Evolutionary conservation across 2,888 invertebrate genomes (phyloP).

Genomic region (Sipunculus nudus): DNA sequence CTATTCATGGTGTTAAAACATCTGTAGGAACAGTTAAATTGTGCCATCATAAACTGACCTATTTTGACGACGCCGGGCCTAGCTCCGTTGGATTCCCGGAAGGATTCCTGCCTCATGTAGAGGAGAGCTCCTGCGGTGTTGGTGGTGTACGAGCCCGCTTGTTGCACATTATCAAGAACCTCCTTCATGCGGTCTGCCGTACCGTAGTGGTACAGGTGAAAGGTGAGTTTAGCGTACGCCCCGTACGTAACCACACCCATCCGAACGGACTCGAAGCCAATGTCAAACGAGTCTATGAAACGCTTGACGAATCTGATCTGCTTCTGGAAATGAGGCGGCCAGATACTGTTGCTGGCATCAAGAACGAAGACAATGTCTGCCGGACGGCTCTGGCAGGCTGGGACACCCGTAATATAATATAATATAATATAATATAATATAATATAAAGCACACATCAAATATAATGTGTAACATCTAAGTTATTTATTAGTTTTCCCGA

Average conservation of each 20-base stretch:
- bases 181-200: conserved; percentile 25
- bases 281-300: conserved; percentile 40
- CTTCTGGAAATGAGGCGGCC: conserved; percentile 50
- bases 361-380: conserved; percentile 6
- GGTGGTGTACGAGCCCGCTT: conserved; percentile 16
- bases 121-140: conserved; percentile 38
- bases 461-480: too few relatives aligned
- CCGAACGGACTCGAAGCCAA: conserved; percentile 12
- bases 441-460: too few relatives aligned
- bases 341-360: conserved; percentile 50
- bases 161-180: conserved; percentile 36
- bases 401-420: too few relatives aligned
- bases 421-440: too few relatives aligned
- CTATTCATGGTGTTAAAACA: too few relatives aligned
- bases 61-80: conserved; percentile 31
- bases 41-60: too few relatives aligned
- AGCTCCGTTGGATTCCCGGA: conserved; percentile 19
- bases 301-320: conserved; percentile 49
- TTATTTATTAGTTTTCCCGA: too few relatives aligned
- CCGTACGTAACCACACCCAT: conserved; percentile 33
- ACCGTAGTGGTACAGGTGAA: conserved; percentile 20
- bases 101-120: conserved; percentile 30
- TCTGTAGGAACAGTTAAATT: too few relatives aligned
- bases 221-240: conserved; percentile 31
- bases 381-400: too few relatives aligned